Evolutionary conservation across 2,113 vertebrate species (phyloP), one percentile per base, ranked within the genome.

Genomic region (Nycticorax nycticorax): DNA sequence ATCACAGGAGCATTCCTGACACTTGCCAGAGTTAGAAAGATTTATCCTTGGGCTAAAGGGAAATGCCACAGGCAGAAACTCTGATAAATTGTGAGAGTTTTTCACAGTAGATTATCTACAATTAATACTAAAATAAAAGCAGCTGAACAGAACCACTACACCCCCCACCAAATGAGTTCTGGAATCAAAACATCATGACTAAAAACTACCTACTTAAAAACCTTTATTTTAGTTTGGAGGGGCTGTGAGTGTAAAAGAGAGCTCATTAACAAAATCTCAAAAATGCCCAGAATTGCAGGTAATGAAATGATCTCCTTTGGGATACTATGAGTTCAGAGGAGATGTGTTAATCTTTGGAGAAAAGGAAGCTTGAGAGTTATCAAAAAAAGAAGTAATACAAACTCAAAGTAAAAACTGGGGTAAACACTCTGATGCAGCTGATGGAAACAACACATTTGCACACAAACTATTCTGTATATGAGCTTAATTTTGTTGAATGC

Each of bases 21-120:
- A 95, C 94, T 97, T 95, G 73, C 89, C 77, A 88, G 80, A 94
- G 84, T 85, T 88, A 95, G 89, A 93, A 86, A 92, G 94, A 94
- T 96, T 96, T 97, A 93, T 96, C 93, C 89, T 79, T 91, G 81
- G 67, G 78, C 85, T 91, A 96, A 92, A 96, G 79, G 72, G 63
- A 97, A 97, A 96, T 93, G 92, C 91, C 93, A 89, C n/a, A 88
- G 92, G 89, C 89, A 88, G 77, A 95, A 95, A 91, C 55, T 83
- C 33, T 89, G 91, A 95, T 93, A 91, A 96, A 89, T 73, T 73
- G 23, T 84, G 56, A 66, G 84, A 85, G 39, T 89, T 94, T 92
- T 95, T 85, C 39, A 74, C 55, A 89, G 77, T 67, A 81, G 82
- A 88, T 96, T 93, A 91, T 91, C 93, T 97, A 63, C 62, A 91